Conservation (phyloP, 2,113 vertebrate species). For the Seriola dumerili region DNA sequence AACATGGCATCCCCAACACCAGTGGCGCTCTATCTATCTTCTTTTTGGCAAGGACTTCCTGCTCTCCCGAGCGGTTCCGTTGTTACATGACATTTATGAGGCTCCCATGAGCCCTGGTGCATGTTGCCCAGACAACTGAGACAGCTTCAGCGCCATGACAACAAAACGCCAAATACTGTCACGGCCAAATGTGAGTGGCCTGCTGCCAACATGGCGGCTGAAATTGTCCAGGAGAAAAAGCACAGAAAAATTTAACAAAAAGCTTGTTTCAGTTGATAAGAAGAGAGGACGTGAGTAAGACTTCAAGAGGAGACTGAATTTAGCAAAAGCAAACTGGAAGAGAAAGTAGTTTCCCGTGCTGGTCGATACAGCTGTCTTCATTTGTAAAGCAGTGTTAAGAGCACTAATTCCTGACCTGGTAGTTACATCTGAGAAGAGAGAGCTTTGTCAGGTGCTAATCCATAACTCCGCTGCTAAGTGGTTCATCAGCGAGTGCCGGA, state of each 20-base stretch:
- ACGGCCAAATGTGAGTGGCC: slow-evolving; percentile 59
- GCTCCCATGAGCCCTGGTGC: slow-evolving; percentile 67
- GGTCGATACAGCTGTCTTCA: slow-evolving; percentile 80
- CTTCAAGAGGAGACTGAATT: slow-evolving; percentile 30
- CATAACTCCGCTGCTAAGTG: slow-evolving; percentile 85
- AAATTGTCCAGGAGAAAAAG: slow-evolving; percentile 40
- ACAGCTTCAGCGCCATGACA: slow-evolving; percentile 76
- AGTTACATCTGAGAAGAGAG: slow-evolving; percentile 82
- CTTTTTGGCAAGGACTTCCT: slow-evolving; percentile 75
- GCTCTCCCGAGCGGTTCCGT: slow-evolving; percentile 69
- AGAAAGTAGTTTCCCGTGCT: slow-evolving; percentile 46
- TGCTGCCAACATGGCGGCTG: slow-evolving; percentile 45
- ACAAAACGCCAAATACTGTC: slow-evolving; percentile 75
- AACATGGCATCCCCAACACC: slow-evolving; percentile 78
- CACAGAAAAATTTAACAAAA: slow-evolving; percentile 56
- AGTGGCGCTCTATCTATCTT: slow-evolving; percentile 73
- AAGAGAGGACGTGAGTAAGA: slow-evolving; percentile 27
- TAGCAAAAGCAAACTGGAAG: slow-evolving; percentile 42
- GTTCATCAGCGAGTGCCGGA: slow-evolving; percentile 79
- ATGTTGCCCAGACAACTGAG: slow-evolving; percentile 79
- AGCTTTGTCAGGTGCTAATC: slow-evolving; percentile 80
- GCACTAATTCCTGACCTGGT: slow-evolving; percentile 85
- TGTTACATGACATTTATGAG: slow-evolving; percentile 79
- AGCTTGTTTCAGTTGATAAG: slow-evolving; percentile 42
- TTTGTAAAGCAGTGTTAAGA: slow-evolving; percentile 78